phyloP scores from a whole-genome alignment of 1,140 invertebrate species.

The Musca vetustissima region DNA sequence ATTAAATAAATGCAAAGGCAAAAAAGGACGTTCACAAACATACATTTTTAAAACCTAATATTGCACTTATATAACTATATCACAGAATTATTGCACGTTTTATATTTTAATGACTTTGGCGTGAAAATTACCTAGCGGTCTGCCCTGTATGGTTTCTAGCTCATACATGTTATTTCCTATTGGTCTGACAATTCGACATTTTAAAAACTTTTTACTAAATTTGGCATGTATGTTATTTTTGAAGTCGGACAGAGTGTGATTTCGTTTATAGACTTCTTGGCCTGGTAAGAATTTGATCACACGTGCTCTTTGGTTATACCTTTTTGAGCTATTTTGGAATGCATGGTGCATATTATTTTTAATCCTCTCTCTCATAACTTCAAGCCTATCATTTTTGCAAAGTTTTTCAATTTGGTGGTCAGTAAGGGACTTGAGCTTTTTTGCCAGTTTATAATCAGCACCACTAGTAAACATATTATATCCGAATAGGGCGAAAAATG shows the following conservation, averaged over 20 bases:
- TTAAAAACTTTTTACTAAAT: background rate
- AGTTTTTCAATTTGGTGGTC: background rate
- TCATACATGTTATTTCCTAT: conserved; percentile 3
- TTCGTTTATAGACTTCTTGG: background rate
- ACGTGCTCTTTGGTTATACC: background rate
- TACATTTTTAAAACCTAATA: no score
- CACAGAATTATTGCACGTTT: no score
- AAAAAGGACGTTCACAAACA: no score
- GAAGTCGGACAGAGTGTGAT: background rate
- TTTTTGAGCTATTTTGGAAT: background rate
- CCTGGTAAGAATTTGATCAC: no score
- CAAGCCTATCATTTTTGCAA: background rate
- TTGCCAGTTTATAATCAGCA: background rate
- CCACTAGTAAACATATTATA: background rate
- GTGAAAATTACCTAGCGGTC: background rate
- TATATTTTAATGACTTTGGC: background rate
- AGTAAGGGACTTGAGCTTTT: background rate
- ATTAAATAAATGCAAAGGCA: no score
- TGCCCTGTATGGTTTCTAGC: background rate
- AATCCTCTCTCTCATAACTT: background rate
- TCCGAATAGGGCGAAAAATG: no score
- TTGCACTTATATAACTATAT: no score
- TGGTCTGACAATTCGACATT: no score
- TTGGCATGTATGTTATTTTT: background rate
- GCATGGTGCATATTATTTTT: no score